These are phyloP conservation scores for Zhengitettix transpicula DNA, from an alignment of 2,888 invertebrate genomes.

Conservation along the genomic window DNA sequence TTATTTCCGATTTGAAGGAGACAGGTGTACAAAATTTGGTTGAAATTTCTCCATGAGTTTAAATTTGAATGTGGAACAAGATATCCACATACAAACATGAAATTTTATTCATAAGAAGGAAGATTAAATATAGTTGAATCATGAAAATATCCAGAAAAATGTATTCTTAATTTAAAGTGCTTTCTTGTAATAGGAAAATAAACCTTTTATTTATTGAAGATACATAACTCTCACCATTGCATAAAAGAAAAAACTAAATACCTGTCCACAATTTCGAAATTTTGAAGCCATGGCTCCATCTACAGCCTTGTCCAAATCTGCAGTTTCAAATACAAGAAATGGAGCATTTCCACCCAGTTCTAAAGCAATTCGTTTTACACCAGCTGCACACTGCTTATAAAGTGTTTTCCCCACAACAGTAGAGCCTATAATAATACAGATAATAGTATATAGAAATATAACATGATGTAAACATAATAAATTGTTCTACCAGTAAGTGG, in stretches of 20 bases:
- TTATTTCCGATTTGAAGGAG: no score
- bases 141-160: not conserved
- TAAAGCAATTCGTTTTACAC: slow-evolving; percentile 77
- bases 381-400: slow-evolving; percentile 66
- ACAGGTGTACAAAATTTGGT: no score
- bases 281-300: slow-evolving; percentile 78
- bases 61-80: no score
- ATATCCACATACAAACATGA: no score
- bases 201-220: not conserved
- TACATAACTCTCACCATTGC: not conserved
- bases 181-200: not conserved
- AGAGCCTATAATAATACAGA: slow-evolving; percentile 31
- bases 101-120: no score
- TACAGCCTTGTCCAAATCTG: slow-evolving; percentile 73
- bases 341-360: slow-evolving; percentile 98
- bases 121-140: no score
- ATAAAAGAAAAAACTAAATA: slow-evolving; percentile 14
- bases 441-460: not conserved
- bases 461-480: not conserved
- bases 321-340: slow-evolving; percentile 87
- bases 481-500: not conserved
- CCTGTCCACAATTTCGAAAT: slow-evolving; percentile 86
- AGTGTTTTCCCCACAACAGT: slow-evolving; percentile 81
- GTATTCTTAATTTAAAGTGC: not conserved
- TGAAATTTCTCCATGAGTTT: no score